phyloP scores from a whole-genome alignment of 2,113 vertebrate genomes.

The Chaenogobius annularis region DNA sequence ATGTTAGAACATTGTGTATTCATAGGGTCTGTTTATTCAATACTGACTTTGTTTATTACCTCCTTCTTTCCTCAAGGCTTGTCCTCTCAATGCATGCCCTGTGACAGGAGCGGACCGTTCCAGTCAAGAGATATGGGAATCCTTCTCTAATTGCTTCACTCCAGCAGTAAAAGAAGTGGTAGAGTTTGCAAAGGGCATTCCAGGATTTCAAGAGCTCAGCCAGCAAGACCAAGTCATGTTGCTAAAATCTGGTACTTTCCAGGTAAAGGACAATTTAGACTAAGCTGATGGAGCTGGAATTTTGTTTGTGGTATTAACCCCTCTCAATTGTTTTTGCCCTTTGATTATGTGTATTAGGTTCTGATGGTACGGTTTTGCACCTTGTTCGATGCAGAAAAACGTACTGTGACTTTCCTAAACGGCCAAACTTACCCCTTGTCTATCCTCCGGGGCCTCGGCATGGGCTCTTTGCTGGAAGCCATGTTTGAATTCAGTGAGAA shows the following conservation, averaged over 20 bases:
- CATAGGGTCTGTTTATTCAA: neutral
- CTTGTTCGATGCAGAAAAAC: slow-evolving; percentile 76
- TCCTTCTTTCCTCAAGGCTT: slow-evolving; percentile 67
- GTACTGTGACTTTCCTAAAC: slow-evolving; percentile 77
- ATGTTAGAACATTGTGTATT: neutral
- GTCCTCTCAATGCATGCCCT: slow-evolving; percentile 78
- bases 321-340: neutral
- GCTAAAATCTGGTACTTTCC: slow-evolving; percentile 83
- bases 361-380: slow-evolving; percentile 82
- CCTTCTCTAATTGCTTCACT: slow-evolving; percentile 82
- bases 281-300: slow-evolving; percentile 4
- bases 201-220: slow-evolving; percentile 80
- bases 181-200: slow-evolving; percentile 82
- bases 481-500: slow-evolving; percentile 83
- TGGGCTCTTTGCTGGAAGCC: slow-evolving; percentile 76
- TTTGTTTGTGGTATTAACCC: neutral
- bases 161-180: slow-evolving; percentile 82
- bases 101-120: slow-evolving; percentile 68
- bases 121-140: slow-evolving; percentile 81
- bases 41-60: neutral
- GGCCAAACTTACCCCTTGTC: slow-evolving; percentile 77
- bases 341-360: slow-evolving; percentile 62
- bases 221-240: slow-evolving; percentile 83
- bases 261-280: slow-evolving; percentile 60
- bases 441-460: slow-evolving; percentile 71